Conservation (phyloP, 1,140 invertebrate species). For the Saccostrea echinata region DNA sequence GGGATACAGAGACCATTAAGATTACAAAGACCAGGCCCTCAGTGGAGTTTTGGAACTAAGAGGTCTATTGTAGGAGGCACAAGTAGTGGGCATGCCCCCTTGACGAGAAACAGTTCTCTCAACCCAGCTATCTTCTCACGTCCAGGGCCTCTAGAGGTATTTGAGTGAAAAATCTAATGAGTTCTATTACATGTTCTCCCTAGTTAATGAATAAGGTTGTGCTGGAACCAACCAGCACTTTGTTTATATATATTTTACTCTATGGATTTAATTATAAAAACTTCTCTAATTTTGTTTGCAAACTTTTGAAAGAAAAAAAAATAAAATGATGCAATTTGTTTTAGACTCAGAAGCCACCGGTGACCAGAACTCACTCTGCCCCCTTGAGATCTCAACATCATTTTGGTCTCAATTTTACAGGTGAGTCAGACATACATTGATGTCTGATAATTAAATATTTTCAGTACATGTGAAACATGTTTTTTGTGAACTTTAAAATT, state of each 20-base stretch:
- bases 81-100: conserved; percentile 58
- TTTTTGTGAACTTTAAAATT: too few species aligned
- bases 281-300: too few species aligned
- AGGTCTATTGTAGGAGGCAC: conserved; percentile 64
- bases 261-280: too few species aligned
- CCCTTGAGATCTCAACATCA: conserved; percentile 63
- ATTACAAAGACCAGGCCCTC: conserved; percentile 57
- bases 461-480: too few species aligned
- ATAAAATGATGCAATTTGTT: conserved; percentile 38
- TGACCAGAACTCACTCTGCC: conserved; percentile 73
- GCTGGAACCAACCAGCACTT: too few species aligned
- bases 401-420: conserved; percentile 55
- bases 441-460: too few species aligned
- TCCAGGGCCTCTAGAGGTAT: conserved; percentile 66
- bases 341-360: conserved; percentile 62
- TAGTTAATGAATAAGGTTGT: too few species aligned
- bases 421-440: conserved; percentile 13
- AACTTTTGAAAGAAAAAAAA: background rate
- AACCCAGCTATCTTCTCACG: conserved; percentile 64
- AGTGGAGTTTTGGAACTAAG: conserved; percentile 68
- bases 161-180: background rate
- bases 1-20: conserved; percentile 44
- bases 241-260: too few species aligned
- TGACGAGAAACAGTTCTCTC: conserved; percentile 67
- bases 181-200: too few species aligned